phyloP scores from a whole-genome alignment of 92 coral and sea anemone genomes.

The Palythoa heliodiscus region DNA sequence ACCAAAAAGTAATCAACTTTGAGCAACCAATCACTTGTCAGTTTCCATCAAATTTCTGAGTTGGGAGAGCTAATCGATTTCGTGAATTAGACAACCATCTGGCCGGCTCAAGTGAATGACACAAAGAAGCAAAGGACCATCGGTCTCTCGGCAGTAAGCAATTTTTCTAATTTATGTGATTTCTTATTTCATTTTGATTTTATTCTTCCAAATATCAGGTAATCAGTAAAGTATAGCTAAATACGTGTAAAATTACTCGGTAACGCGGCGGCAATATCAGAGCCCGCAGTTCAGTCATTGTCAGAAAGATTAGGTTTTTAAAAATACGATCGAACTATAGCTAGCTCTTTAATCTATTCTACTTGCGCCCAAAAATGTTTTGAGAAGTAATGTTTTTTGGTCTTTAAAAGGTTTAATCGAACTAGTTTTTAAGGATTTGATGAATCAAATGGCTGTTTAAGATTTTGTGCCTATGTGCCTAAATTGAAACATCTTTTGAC shows the following conservation, averaged over 20 bases:
- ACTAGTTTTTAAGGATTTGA: not conserved
- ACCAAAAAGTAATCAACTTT: not conserved
- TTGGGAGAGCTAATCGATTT: constrained; percentile 40
- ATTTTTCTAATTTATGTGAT: not conserved
- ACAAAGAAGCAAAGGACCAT: constrained; percentile 20
- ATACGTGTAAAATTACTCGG: not conserved
- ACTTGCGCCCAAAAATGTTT: not conserved
- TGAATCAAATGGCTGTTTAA: not conserved
- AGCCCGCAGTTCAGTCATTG: not conserved
- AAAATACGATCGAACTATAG: not conserved
- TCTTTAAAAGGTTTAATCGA: not conserved
- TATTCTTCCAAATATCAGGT: not conserved
- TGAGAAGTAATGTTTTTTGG: not conserved
- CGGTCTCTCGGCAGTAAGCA: constrained; percentile 3
- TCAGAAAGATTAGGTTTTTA: not conserved
- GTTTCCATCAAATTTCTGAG: constrained; percentile 15
- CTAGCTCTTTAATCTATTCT: not conserved
- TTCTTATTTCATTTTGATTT: not conserved
- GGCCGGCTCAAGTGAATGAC: constrained; percentile 40
- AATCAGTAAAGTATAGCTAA: not conserved
- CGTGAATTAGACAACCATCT: constrained; percentile 40
- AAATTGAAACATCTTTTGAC: not conserved
- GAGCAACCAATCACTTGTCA: constrained; percentile 37
- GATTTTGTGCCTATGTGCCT: not conserved
- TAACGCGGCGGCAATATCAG: not conserved